Evolutionary conservation across 2,113 vertebrate species (phyloP).

Genomic region (Eudorcas thomsonii): DNA sequence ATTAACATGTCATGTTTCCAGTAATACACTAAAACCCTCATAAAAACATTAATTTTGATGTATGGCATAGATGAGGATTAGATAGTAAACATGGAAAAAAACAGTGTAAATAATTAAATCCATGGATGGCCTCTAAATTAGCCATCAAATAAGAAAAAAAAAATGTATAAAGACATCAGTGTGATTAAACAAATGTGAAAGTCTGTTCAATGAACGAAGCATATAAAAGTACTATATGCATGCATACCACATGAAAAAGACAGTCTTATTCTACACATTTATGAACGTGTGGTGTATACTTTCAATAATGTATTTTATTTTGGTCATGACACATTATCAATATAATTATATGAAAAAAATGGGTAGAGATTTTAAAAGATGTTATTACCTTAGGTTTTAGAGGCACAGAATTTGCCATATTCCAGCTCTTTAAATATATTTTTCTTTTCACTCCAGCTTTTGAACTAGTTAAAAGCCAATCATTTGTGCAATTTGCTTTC

Average conservation of each 20-base stretch:
- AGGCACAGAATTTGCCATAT: background rate
- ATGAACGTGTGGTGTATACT: background rate
- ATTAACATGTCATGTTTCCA: background rate
- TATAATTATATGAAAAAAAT: background rate
- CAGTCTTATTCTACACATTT: background rate
- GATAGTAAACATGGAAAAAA: background rate
- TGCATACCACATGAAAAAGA: background rate
- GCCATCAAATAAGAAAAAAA: background rate
- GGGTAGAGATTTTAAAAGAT: background rate
- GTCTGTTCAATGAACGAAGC: background rate
- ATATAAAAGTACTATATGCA: background rate
- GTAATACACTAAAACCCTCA: background rate
- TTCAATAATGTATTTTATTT: background rate
- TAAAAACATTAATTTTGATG: slow-evolving; percentile 6
- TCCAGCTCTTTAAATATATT: background rate
- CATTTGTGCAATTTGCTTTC: background rate
- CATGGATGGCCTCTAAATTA: background rate
- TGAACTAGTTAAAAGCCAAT: background rate
- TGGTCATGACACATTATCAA: background rate
- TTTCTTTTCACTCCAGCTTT: background rate
- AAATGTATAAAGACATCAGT: background rate
- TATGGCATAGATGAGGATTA: background rate
- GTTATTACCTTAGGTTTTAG: background rate
- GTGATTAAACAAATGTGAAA: background rate
- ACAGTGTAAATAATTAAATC: background rate